Evolutionary conservation across 2,113 vertebrate species (phyloP).

Genomic region (Sula dactylatra): DNA sequence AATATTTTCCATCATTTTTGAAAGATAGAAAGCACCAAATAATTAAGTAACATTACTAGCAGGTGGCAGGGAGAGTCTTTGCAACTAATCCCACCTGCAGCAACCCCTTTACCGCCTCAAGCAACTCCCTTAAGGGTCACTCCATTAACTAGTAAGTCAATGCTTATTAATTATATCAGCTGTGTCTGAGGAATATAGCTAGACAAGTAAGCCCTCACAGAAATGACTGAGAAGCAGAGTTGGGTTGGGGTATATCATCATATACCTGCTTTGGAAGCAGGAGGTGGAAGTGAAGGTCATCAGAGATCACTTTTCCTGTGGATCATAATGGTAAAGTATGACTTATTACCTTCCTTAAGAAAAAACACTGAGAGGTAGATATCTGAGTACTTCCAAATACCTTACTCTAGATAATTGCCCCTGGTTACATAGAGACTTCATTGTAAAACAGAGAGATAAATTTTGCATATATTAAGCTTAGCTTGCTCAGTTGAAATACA

Average conservation of each 20-base stretch:
- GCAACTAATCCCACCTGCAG: neutral
- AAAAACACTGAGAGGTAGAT: neutral
- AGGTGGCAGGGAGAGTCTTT: neutral
- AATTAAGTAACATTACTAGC: neutral
- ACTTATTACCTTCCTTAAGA: neutral
- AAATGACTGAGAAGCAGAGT: neutral
- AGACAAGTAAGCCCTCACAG: neutral
- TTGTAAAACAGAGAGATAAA: neutral
- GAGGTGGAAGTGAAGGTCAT: neutral
- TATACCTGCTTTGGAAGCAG: neutral
- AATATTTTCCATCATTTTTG: neutral
- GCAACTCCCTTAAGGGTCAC: neutral
- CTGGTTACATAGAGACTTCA: neutral
- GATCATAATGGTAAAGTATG: neutral
- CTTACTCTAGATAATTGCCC: neutral
- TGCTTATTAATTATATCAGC: neutral
- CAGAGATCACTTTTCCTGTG: neutral
- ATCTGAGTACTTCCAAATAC: neutral
- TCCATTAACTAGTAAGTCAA: neutral
- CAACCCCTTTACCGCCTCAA: neutral
- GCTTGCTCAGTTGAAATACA: neutral
- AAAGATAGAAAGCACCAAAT: neutral
- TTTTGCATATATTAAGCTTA: neutral
- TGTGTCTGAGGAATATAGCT: neutral
- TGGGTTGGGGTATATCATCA: accelerated